These are phyloP conservation scores for Oasisia sp. DNA, from an alignment of 2,888 invertebrate species.

Conservation along the genomic window DNA sequence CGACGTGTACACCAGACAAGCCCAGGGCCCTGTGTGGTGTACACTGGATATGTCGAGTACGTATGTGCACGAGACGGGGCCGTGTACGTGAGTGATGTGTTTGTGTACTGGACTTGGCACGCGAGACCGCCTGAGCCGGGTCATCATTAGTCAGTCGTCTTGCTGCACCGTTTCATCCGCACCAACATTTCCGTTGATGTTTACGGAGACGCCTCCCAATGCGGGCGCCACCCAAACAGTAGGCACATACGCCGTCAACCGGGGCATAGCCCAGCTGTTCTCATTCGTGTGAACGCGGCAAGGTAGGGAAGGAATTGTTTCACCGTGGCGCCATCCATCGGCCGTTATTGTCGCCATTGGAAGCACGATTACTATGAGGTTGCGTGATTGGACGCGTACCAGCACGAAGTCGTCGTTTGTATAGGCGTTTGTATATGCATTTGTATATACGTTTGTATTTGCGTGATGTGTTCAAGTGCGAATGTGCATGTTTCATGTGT, in stretches of 20 bases:
- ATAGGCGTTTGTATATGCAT: not conserved
- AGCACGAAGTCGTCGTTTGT: too few relatives aligned
- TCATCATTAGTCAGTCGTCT: not conserved
- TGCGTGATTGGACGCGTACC: not conserved
- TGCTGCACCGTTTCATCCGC: not conserved
- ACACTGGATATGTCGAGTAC: not conserved
- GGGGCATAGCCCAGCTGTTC: not conserved
- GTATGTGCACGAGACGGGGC: not conserved
- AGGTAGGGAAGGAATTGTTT: not conserved
- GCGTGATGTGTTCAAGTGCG: not conserved
- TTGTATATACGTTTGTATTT: not conserved
- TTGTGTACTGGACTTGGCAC: not conserved
- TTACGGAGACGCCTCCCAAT: not conserved
- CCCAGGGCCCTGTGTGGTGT: too few relatives aligned
- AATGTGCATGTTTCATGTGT: too few relatives aligned
- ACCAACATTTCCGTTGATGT: not conserved
- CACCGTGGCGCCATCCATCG: not conserved
- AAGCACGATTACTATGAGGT: not conserved
- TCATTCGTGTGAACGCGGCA: not conserved
- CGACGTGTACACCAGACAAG: too few relatives aligned
- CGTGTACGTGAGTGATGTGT: not conserved
- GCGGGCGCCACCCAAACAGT: not conserved
- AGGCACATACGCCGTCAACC: not conserved
- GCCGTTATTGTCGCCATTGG: not conserved
- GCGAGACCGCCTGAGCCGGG: not conserved